These are phyloP conservation scores for Diphyllodes magnificus DNA, from an alignment of 2,113 vertebrate species.

Conservation along the genomic window DNA sequence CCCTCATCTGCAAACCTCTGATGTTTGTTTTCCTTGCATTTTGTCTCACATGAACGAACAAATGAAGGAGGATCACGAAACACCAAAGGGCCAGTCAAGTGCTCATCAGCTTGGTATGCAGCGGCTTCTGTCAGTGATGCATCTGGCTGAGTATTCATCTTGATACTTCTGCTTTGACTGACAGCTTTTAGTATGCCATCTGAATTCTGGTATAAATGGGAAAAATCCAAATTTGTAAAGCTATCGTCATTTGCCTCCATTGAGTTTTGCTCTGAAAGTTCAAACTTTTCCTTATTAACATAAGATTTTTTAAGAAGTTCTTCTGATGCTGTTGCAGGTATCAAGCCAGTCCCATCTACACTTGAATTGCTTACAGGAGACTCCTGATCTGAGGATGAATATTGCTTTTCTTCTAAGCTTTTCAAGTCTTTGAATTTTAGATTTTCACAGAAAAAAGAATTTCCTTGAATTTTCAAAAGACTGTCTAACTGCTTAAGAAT, in stretches of 20 bases:
- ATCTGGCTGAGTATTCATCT: not conserved
- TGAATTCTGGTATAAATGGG: slow-evolving; percentile 1
- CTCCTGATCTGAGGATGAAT: not conserved
- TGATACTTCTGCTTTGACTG: not conserved
- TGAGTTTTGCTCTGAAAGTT: not conserved
- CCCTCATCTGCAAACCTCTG: slow-evolving; percentile 38
- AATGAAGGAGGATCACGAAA: not conserved
- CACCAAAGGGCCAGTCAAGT: not conserved
- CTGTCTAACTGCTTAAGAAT: slow-evolving; percentile 84
- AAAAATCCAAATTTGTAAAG: not conserved
- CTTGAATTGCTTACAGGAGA: not conserved
- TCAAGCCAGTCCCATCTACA: not conserved
- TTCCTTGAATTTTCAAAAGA: slow-evolving; percentile 45
- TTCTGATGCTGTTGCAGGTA: not conserved
- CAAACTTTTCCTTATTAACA: not conserved
- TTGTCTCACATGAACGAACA: not conserved
- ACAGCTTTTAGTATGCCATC: not conserved
- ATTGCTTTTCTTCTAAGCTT: not conserved
- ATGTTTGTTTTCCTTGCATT: slow-evolving; percentile 25
- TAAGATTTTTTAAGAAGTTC: not conserved
- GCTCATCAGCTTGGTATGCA: not conserved
- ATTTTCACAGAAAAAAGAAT: slow-evolving; percentile 9
- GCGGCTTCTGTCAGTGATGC: not conserved
- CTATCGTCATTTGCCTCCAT: not conserved
- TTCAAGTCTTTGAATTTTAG: slow-evolving; percentile 23